Base-by-base conservation (phyloP, 2,113 vertebrate genomes). In the Anarhynchus alexandrinus region DNA sequence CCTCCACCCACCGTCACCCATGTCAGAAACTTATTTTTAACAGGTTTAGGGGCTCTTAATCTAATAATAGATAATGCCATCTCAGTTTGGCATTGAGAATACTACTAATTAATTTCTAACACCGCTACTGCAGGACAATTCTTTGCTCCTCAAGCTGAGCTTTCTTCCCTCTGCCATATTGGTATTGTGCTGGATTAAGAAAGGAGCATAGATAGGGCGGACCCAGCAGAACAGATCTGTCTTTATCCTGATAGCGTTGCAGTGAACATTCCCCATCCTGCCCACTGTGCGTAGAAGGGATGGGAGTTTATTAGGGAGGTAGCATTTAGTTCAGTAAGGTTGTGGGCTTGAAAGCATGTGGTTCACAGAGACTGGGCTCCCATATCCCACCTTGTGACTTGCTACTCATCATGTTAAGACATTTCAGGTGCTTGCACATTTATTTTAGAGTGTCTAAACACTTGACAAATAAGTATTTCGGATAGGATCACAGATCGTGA, bases 201-300 rank as follows among this genome's bases (percentile, higher is more conserved):
- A 69, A 76, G 26, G 34, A 76, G 9, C 11, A 12, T 5, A 66
- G 5, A 10, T 34, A 69, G 26, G 16, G 17, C 21, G 18, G 22
- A 65, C 11, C 7, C 30, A 36, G 21, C 8, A 93, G 36, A 71
- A 77, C 13, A 47, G 12, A 10, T 34, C 22, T 90, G 54, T 42
- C 54, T 72, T 67, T 86, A 34, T 54, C 23, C 4, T 57, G 43
- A 51, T 13, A 21, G 20, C 11, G 8, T 43, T 61, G 23, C n/a
- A 14, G 18, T 30, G 40, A 59, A 72, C 1, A 11, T 34, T 88
- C 26, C 22, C 10, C 5, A 34, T 67, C 30, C 62, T 57, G 8
- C 21, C 29, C 2, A 7, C 10, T 47, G 18, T 23, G 11, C 0
- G 0, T 6, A 61, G 29, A 58, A 59, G 29, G 32, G 22, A 45